Evolutionary conservation across 2,113 vertebrate genomes (phyloP).

Genomic region (Phrynosoma platyrhinos): DNA sequence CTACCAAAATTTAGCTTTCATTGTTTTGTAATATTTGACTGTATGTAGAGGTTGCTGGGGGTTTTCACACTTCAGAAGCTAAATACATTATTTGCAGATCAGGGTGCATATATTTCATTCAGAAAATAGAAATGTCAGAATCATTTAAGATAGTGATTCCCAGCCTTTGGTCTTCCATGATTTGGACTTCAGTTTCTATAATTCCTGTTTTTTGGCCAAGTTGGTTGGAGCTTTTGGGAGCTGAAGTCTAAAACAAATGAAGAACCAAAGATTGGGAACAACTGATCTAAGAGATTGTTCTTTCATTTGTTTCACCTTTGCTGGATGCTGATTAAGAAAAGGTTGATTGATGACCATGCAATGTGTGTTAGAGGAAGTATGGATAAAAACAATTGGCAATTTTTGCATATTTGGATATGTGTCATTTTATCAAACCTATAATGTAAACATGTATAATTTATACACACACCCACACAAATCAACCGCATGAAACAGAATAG

Average conservation of each 20-base stretch:
- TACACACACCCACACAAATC: background rate
- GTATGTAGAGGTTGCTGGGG: background rate
- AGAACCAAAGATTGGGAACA: no score
- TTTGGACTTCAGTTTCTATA: no score
- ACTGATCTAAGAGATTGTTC: background rate
- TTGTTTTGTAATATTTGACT: background rate
- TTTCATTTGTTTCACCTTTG: background rate
- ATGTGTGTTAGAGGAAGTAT: background rate
- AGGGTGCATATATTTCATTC: background rate
- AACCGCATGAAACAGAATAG: background rate
- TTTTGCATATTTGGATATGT: background rate
- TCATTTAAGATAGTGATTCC: no score
- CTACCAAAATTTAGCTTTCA: background rate
- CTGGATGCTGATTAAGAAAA: background rate
- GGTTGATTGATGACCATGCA: background rate
- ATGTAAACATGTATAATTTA: background rate
- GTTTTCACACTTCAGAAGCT: background rate
- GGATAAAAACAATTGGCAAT: no score
- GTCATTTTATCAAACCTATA: background rate
- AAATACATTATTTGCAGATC: background rate
- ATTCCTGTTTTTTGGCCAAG: no score
- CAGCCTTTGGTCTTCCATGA: no score
- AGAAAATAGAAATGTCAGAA: background rate
- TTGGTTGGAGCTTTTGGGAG: no score
- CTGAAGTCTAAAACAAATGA: no score